phyloP scores from a whole-genome alignment of 2,888 invertebrate genomes.

The Drosophila stalkeri region DNA sequence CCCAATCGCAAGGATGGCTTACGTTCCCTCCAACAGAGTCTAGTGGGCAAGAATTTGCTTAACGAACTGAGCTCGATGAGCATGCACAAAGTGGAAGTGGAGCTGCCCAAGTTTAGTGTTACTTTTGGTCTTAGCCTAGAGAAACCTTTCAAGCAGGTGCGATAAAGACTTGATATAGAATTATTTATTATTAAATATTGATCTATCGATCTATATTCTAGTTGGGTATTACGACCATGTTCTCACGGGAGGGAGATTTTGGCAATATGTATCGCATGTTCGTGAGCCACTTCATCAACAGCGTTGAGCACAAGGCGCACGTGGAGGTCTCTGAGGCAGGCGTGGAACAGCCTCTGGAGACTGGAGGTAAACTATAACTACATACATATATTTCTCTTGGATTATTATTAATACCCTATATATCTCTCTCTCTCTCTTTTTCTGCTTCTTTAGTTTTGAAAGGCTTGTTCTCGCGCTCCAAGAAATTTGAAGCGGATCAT shows the following conservation, averaged over 20 bases:
- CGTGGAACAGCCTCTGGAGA: constrained; percentile 75
- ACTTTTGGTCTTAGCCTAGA: constrained; percentile 89
- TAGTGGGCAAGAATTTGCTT: constrained; percentile 87
- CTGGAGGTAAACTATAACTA: constrained; percentile 65
- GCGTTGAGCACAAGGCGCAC: constrained; percentile 79
- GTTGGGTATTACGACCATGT: constrained; percentile 82
- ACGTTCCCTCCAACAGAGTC: constrained; percentile 87
- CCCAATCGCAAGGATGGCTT: constrained; percentile 90
- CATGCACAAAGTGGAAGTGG: constrained; percentile 88
- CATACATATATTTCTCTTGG: background rate
- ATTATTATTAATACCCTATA: background rate
- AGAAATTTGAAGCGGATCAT: constrained; percentile 81
- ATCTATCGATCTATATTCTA: constrained; percentile 17
- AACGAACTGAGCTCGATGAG: constrained; percentile 86
- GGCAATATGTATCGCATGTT: constrained; percentile 83
- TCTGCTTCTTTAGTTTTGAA: constrained; percentile 66
- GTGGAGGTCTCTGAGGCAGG: constrained; percentile 78
- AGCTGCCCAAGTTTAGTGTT: constrained; percentile 93
- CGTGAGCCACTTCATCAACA: constrained; percentile 81
- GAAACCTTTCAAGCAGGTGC: constrained; percentile 88
- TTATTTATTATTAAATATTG: background rate
- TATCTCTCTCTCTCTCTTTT: background rate
- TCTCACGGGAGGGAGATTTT: constrained; percentile 80
- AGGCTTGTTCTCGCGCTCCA: constrained; percentile 77
- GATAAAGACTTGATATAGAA: too few species aligned